Percentiles rank a stretch among this genome's conserved stretches.
phyloP scores from a whole-genome alignment of 2,888 invertebrate species.

The Tenodera sinensis region DNA sequence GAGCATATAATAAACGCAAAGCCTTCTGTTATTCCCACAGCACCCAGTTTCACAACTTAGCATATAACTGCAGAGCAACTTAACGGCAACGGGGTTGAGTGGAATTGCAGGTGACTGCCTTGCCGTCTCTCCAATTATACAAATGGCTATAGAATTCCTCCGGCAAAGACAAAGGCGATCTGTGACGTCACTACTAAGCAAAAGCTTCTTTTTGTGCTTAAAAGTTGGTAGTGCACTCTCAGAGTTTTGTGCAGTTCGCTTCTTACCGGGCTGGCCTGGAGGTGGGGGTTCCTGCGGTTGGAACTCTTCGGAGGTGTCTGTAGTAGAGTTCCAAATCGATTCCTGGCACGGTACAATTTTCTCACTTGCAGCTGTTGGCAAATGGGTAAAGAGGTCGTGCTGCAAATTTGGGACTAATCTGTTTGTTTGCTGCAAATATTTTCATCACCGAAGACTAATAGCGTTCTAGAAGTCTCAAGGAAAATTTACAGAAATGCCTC shows the following conservation, averaged over 20 bases:
- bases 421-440: no score
- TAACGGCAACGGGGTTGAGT: background rate
- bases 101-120: background rate
- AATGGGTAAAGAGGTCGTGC: background rate
- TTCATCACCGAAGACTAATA: no score
- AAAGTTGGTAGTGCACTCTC: background rate
- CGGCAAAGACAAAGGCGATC: background rate
- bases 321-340: background rate
- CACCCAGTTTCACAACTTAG: background rate
- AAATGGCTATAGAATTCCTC: background rate
- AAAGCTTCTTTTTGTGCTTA: background rate
- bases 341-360: background rate
- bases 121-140: background rate
- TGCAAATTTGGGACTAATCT: background rate
- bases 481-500: no score
- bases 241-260: background rate
- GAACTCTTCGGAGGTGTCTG: background rate
- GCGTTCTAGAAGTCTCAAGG: no score
- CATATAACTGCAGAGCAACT: background rate
- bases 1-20: no score
- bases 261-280: background rate
- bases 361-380: background rate
- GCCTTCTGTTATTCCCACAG: background rate
- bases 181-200: background rate
- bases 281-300: background rate